Evolutionary conservation across 2,797 vertebrate genomes (phyloP), one percentile per base, ranked within the genome.

Genomic region (Sciurus vulgaris): DNA sequence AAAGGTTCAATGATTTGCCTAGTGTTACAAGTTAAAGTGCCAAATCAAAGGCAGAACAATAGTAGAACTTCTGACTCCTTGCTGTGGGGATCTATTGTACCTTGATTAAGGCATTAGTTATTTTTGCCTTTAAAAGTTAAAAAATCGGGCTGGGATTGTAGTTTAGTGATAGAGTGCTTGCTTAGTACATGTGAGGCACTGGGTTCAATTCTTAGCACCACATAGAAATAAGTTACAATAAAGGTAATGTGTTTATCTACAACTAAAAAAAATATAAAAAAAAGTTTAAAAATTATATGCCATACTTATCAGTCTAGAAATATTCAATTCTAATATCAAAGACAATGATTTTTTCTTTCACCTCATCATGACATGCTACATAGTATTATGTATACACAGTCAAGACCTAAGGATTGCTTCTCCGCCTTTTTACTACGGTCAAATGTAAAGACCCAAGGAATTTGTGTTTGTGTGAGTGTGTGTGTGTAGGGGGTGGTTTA

Each of bases 301-400:
- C 30, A 72, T 30, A 41, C 59, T 84, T 94, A 65, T n/a, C 76
- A 76, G 8, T 72, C 87, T 89, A 70, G 18, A 93, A 93, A 85
- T 73, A 91, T 41, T 17, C 18, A 41, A 38, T 15, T 59, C 70
- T 44, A 94, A 73, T 73, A 76, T 56, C 3, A 30, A 54, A 82
- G 9, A 38, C 24, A 85, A 41, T n/a, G 22, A 6, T 77, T 65
- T 72, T 28, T 76, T 17, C 72, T 85, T 59, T 38, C 4, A 35
- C n/a, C 24, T 69, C 56, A 74, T 28, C 44, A 77, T 38, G 38
- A 69, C 0, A 70, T 26, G 28, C 28, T 47, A 20, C 10, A 26
- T 28, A 47, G 20, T 11, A 38, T 15, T 49, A 20, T 13, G 28
- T 28, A 35, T 20, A 44, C 11, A 47, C 1, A 15, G 33, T 38